These are phyloP conservation scores for Rapana venosa DNA, from an alignment of 2,888 invertebrate species.

Conservation along the genomic window DNA sequence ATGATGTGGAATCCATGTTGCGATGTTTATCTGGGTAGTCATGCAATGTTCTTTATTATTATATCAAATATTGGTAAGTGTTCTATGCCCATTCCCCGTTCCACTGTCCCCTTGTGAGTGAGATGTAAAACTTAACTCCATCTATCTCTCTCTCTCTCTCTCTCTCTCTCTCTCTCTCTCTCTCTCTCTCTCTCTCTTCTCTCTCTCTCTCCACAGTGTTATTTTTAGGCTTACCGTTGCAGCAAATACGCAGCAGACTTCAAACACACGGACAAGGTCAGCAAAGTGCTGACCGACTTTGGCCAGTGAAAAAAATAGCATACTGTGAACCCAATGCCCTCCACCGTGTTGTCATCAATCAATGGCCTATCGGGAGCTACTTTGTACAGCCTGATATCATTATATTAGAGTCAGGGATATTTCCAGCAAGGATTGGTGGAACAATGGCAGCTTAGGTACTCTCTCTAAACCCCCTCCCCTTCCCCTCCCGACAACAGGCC, in stretches of 20 bases:
- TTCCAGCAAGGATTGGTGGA: background rate
- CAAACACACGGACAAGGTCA: background rate
- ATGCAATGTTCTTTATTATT: no score
- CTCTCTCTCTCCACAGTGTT: background rate
- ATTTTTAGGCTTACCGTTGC: background rate
- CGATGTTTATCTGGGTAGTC: no score
- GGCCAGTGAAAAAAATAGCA: background rate
- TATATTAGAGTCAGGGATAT: background rate
- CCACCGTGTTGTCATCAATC: background rate
- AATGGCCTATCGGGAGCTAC: background rate
- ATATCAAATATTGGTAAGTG: no score
- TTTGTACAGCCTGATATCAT: background rate
- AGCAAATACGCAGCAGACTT: no score
- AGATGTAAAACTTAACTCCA: no score
- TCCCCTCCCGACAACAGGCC: background rate
- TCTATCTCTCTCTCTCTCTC: background rate
- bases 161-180: slow-evolving; percentile 1
- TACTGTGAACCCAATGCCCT: background rate
- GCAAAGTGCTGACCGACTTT: background rate
- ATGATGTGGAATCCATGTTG: no score
- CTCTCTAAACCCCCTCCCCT: background rate
- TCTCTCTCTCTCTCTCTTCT: background rate
- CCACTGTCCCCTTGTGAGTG: no score
- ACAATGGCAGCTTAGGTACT: background rate
- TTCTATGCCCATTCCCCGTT: no score